phyloP scores from a whole-genome alignment of 2,797 vertebrate genomes.

The Malurus leucopterus region DNA sequence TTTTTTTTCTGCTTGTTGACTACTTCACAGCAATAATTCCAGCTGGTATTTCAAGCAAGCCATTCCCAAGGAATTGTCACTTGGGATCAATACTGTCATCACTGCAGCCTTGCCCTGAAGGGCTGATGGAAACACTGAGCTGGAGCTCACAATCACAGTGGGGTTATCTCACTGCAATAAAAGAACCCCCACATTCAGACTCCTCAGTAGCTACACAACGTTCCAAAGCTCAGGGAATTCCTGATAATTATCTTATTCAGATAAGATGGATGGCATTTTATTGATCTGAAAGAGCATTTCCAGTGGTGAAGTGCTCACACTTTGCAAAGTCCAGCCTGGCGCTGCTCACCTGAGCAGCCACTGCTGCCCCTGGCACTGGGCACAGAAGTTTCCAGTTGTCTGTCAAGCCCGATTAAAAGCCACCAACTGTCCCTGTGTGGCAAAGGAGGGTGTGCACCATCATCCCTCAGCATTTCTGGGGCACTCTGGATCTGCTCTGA shows the following conservation, averaged over 20 bases:
- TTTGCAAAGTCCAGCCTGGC: not conserved
- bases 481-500: not conserved
- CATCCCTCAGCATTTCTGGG: not conserved
- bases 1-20: not conserved
- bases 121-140: not conserved
- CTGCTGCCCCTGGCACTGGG: not conserved
- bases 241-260: no score
- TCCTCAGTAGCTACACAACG: not conserved
- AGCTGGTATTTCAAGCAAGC: not conserved
- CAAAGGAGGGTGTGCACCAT: not conserved
- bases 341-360: not conserved
- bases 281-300: not conserved
- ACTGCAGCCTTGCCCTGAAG: not conserved
- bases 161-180: not conserved
- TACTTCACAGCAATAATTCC: not conserved
- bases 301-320: not conserved
- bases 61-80: not conserved
- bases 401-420: not conserved
- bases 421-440: rapidly evolving
- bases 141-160: not conserved
- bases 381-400: not conserved
- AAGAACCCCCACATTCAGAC: rapidly evolving
- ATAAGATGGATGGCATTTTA: rapidly evolving
- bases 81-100: not conserved
- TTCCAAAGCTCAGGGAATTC: not conserved